Evolutionary conservation across 2,888 invertebrate genomes (phyloP).

Genomic region (Fragum whitleyi): DNA sequence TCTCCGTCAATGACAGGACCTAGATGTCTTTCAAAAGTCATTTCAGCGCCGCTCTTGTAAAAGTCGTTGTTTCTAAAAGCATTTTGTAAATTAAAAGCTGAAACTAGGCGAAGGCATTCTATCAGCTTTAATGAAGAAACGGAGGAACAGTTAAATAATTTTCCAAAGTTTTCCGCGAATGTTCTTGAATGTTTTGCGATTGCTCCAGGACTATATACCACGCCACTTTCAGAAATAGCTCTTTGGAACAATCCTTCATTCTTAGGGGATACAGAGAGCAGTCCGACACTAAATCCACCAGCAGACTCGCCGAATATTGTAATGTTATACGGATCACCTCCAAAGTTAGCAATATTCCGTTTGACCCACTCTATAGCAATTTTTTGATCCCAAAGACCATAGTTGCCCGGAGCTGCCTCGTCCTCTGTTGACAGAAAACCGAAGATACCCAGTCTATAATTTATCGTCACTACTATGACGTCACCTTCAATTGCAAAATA

Average conservation of each 20-base stretch:
- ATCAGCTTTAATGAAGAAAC: slow-evolving; percentile 16
- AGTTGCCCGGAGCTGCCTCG: slow-evolving; percentile 61
- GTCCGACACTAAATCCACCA: slow-evolving; percentile 68
- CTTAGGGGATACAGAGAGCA: slow-evolving; percentile 60
- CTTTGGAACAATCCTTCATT: slow-evolving; percentile 67
- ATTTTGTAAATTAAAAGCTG: slow-evolving; percentile 47
- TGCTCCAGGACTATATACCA: slow-evolving; percentile 90
- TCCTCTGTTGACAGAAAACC: slow-evolving; percentile 71
- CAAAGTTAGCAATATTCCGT: slow-evolving; percentile 68
- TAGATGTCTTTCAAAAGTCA: slow-evolving; percentile 36
- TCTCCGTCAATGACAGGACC: slow-evolving; percentile 66
- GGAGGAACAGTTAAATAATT: slow-evolving; percentile 48
- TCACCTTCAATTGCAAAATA: slow-evolving; percentile 64
- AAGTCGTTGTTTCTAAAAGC: slow-evolving; percentile 35
- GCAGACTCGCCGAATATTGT: slow-evolving; percentile 74
- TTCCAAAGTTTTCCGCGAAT: slow-evolving; percentile 44
- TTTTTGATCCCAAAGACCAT: slow-evolving; percentile 72
- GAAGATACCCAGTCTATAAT: slow-evolving; percentile 72
- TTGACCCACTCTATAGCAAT: slow-evolving; percentile 72
- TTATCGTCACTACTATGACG: slow-evolving; percentile 73
- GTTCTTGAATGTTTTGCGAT: slow-evolving; percentile 44
- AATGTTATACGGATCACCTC: slow-evolving; percentile 67
- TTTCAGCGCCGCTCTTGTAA: background rate
- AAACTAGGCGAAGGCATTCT: slow-evolving; percentile 40
- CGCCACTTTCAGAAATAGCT: slow-evolving; percentile 71